Conservation (phyloP, 2,797 vertebrate species). For the Sebastes taczanowskii region DNA sequence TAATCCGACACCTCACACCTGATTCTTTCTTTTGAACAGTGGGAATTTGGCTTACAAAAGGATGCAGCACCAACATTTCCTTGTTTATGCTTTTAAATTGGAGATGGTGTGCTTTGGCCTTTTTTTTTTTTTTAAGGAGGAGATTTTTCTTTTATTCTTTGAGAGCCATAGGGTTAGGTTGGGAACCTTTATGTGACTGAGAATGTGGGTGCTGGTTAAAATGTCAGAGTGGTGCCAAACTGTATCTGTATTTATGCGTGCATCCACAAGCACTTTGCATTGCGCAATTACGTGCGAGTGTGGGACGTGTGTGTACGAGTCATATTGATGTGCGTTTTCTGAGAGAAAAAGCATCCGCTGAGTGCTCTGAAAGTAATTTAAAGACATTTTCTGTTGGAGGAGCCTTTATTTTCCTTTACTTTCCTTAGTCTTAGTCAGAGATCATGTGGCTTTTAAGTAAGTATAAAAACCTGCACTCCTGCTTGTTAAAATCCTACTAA, state of each 20-base stretch:
- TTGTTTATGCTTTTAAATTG: background rate
- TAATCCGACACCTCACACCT: background rate
- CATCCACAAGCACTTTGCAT: background rate
- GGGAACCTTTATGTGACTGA: background rate
- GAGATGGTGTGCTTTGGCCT: background rate
- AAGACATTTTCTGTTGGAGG: constrained; percentile 10
- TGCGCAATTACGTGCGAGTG: background rate
- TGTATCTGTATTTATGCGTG: background rate
- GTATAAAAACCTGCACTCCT: constrained; percentile 16
- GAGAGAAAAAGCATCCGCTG: background rate
- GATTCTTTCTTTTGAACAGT: background rate
- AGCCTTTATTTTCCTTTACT: constrained; percentile 33
- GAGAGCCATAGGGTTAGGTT: background rate
- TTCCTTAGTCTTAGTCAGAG: constrained; percentile 10
- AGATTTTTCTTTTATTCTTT: background rate
- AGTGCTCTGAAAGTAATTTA: constrained; percentile 35
- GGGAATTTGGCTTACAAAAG: background rate
- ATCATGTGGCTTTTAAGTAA: constrained; percentile 28
- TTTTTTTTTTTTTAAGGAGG: background rate
- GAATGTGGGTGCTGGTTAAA: background rate
- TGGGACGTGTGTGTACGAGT: background rate
- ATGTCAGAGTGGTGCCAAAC: background rate
- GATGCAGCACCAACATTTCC: background rate
- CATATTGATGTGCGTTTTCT: background rate
- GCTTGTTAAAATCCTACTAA: constrained; percentile 6